A percentile compares a stretch with the other conserved stretches of the same genome.
These are phyloP conservation scores for Otis tarda DNA, from an alignment of 2,113 vertebrate genomes.

Conservation along the genomic window DNA sequence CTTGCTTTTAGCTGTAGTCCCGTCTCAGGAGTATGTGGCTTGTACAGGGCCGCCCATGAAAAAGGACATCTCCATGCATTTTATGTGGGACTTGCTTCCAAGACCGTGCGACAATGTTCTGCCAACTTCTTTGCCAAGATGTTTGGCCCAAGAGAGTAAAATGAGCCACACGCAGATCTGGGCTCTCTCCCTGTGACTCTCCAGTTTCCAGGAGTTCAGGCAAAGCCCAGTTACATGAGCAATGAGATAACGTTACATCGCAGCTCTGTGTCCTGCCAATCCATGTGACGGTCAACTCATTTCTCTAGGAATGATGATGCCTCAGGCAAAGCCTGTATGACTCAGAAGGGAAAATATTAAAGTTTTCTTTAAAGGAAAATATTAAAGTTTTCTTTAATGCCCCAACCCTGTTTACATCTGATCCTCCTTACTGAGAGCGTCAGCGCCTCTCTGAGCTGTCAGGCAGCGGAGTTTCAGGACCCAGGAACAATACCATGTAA, in stretches of 20 bases:
- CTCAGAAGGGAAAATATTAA: conserved; percentile 20
- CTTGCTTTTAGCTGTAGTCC: neutral
- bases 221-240: neutral
- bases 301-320: conserved; percentile 1
- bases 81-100: neutral
- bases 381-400: neutral
- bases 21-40: neutral
- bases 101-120: neutral
- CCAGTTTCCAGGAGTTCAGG: neutral
- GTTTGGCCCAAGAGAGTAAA: neutral
- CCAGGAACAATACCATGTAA: neutral
- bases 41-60: neutral
- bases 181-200: neutral
- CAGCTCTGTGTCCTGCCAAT: neutral
- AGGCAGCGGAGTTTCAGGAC: neutral
- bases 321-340: conserved; percentile 17
- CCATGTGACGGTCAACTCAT: neutral
- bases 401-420: neutral
- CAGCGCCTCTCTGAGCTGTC: neutral
- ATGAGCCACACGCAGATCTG: neutral
- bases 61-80: neutral
- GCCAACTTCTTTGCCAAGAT: neutral
- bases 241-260: neutral
- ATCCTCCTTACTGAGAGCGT: neutral
- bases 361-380: neutral